phyloP scores from a whole-genome alignment of 2,797 vertebrate genomes.

The Acanthiza pusilla region DNA sequence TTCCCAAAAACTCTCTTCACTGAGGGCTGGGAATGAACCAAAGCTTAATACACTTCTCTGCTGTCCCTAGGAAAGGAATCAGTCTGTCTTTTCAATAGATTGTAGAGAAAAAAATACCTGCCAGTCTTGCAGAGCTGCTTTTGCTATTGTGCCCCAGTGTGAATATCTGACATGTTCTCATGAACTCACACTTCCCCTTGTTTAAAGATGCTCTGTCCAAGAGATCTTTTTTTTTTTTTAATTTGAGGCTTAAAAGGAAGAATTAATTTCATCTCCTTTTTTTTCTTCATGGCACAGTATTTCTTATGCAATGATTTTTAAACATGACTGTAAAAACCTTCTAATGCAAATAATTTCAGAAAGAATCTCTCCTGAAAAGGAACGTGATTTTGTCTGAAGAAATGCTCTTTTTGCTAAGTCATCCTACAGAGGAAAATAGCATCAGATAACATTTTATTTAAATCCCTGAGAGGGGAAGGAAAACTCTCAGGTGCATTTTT shows the following conservation, averaged over 20 bases:
- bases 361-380: slow-evolving; percentile 10
- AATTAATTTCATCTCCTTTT: background rate
- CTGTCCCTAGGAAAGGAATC: slow-evolving; percentile 23
- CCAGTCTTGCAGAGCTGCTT: background rate
- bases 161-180: background rate
- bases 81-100: slow-evolving; percentile 20
- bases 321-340: background rate
- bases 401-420: slow-evolving; percentile 44
- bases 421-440: slow-evolving; percentile 17
- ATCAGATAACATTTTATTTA: background rate
- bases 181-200: background rate
- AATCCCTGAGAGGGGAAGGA: background rate
- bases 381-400: background rate
- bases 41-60: slow-evolving; percentile 22
- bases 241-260: background rate
- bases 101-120: slow-evolving; percentile 14
- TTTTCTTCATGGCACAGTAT: background rate
- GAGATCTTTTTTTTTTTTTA: background rate
- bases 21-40: slow-evolving; percentile 45
- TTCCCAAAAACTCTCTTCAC: slow-evolving; percentile 35
- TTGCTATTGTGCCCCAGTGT: background rate
- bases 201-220: background rate
- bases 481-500: background rate
- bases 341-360: background rate
- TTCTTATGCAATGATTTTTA: slow-evolving; percentile 15